Base-by-base conservation (phyloP, 2,888 invertebrate species). In the Cylloceria caligata region DNA sequence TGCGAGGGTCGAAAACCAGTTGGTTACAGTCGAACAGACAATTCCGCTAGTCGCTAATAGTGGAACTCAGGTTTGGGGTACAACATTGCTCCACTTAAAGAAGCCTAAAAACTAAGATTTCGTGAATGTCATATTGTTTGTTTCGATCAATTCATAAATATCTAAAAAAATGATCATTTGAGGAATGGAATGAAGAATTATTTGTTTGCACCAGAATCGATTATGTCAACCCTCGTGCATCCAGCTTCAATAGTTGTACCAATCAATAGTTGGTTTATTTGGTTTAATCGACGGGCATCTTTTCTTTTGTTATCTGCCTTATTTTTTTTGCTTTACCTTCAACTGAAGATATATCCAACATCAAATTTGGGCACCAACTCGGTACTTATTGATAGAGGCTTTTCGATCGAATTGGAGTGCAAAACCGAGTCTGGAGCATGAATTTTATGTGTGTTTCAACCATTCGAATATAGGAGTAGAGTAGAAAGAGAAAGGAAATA, bases 341-440 rank as follows among this genome's bases (percentile, higher is more conserved):
- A 30, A 16, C 16, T 60, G 19, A 60, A 60, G 60, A 36, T 60
- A 2, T 7, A 16, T 19, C 36, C 60, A 0, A 60, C 60, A 60
- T 34, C 36, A 36, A 60, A 60, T 7, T 60, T 60, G 9, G 34
- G 19, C 19, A 34, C 60, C 2, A 60, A 36, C 3, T 36, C 60
- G 19, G 60, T 60, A 2, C 60, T 60, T 3, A 60, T 60, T 5
- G 42, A 64, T n/a, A 21, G 42, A 42, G 64, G 24, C 4, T 64
- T 64, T 21, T 42, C 19, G 3, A 7, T 49, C 1, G 4, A 36
- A 49, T 68, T 36, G 30, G 49, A 34, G 21, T 5, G 21, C 24
- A 52, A 21, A 19, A 52, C 5, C 3, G n/a, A 3, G 16, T 2
- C 3, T 3, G n/a, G n/a, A 47, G 2, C 1, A 19, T 52, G 13